phyloP scores from a whole-genome alignment of 2,113 vertebrate species.

The human region GRCh38 chr3:184272501-184273000 shows the following conservation, averaged over 20 bases:
- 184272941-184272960: not conserved
- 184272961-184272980: not conserved
- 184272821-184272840: not conserved
- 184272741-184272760: not conserved
- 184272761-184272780: not conserved
- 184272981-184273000: not conserved
- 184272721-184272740: not conserved
- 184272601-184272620: not conserved
- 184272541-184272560: not conserved
- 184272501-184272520: not conserved
- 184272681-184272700: not conserved
- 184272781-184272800: not conserved
- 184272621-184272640: not conserved
- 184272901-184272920: not conserved
- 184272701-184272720: not conserved
- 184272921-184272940: not conserved
- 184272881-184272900: not conserved
- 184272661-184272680: not conserved
- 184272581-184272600: not conserved
- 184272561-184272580: constrained; percentile 10
- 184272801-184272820: constrained; percentile 11
- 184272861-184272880: not conserved
- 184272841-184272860: not conserved
- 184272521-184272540: not conserved
- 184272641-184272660: not conserved